Base-by-base conservation (phyloP, 2,113 vertebrate genomes). In the Girardinichthys multiradiatus region DNA sequence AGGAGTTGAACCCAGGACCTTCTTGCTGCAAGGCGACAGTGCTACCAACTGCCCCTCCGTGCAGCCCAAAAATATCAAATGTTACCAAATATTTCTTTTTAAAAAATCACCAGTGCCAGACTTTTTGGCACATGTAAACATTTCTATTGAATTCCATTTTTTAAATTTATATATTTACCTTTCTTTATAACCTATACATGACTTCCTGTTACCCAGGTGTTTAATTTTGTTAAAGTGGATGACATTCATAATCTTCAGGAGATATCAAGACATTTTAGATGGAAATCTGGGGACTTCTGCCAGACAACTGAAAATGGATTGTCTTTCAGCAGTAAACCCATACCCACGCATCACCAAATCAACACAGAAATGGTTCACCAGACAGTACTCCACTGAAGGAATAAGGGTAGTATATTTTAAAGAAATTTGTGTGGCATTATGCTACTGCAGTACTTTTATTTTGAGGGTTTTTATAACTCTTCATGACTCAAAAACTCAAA, bases 401-500 rank as follows among this genome's bases (percentile, higher is more conserved):
- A n/a, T 54, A 24, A 24, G 48, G 48, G 48, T 54, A 24, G 48
- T 35, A n/a, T 54, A 10, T n/a, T n/a, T n/a, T 4, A 1, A 54
- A 54, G 2, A 10, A 24, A n/a, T 19, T 7, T 19, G 42, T 45
- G 42, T 54, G 48, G 10, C 21, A 3, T 54, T 54, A 54, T 54
- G 48, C 24, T 54, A 24, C 48, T 54, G 48, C 21, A 54, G 17
- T 54, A 54, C 24, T 24, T 54, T 54, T 3, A 54, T 54, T n/a
- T 2, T 24, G 24, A 54, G 4, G 19, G 17, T 51, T 51, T 51
- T 51, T 51, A 51, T 19, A 51, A 51, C 17, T 51, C 73, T 9
- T 72, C 57, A 64, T 13, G 39, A 26, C 61, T 59, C 67, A 64
- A 26, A 58, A 30, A 48, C 33, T 70, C 59, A 21, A 62, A 51